phyloP scores from a whole-genome alignment of 2,113 vertebrate genomes.

The Oreotragus oreotragus region DNA sequence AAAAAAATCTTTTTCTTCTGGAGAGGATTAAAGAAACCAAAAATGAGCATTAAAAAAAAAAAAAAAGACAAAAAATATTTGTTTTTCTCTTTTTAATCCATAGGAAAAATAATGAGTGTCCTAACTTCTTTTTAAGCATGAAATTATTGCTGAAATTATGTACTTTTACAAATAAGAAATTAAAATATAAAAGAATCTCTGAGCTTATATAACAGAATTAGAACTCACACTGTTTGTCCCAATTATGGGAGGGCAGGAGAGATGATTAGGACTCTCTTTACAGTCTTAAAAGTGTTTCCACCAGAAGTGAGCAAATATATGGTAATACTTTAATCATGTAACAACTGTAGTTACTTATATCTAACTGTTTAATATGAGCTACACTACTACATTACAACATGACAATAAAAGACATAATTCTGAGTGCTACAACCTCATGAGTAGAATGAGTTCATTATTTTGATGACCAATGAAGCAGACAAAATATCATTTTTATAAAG shows the following conservation, averaged over 20 bases:
- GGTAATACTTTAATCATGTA: not conserved
- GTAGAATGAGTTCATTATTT: not conserved
- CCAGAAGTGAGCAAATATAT: not conserved
- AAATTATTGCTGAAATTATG: conserved; percentile 32
- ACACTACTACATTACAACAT: not conserved
- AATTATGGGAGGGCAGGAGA: conserved; percentile 22
- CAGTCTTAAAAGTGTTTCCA: not conserved
- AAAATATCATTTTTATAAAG: conserved; percentile 41
- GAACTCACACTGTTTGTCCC: conserved; percentile 43
- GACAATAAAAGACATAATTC: not conserved
- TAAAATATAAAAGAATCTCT: conserved; percentile 40
- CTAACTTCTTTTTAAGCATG: conserved; percentile 37
- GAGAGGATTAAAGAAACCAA: conserved; percentile 16
- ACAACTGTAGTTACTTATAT: not conserved
- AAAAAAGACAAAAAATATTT: not conserved
- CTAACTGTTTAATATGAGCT: not conserved
- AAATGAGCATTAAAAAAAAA: not conserved
- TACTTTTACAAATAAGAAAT: conserved; percentile 29
- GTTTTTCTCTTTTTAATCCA: conserved; percentile 11
- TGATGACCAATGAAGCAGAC: not conserved
- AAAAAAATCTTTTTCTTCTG: not conserved
- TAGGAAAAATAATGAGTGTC: not conserved
- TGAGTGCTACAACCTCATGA: not conserved
- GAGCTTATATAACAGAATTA: conserved; percentile 64
- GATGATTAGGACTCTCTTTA: conserved; percentile 17